Evolutionary conservation across 2,113 vertebrate genomes (phyloP), one percentile per base, ranked within the genome.

Genomic region (Oceanites oceanicus): DNA sequence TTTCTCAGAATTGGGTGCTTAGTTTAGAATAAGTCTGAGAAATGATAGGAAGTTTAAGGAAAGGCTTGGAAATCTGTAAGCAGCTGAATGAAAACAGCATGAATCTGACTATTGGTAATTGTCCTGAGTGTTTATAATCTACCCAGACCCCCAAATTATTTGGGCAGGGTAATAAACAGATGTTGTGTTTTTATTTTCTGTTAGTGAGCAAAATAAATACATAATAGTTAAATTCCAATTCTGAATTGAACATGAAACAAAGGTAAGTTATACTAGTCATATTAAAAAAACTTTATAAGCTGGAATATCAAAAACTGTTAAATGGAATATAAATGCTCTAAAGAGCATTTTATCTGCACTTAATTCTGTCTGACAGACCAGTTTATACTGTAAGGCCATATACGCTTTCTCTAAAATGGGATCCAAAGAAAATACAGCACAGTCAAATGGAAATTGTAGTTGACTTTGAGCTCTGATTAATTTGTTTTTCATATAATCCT

Each of bases 401-500:
- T 73, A 84, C 0, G 2, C 85, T 49, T 90, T 86, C 88, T 88
- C 61, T 94, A 72, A 94, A 78, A 82, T 13, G 53, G 38, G 45
- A 74, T 97, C 86, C 84, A 93, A 79, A 89, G 96, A 96, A 94
- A 96, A 94, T 78, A 92, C 13, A 44, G n/a, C 45, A 38, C 55
- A 75, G 88, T 77, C 91, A 96, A 77, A 72, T 92, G 88, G 83
- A 91, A 95, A 92, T 30, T 87, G 21, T 85, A 84, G 49, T 81
- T 95, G 91, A 92, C 89, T 97, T 96, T 95, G 91, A 96, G 93
- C 83, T 96, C 94, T 86, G 95, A 96, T 97, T 94, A 96, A 97
- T 95, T 95, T 93, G 90, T 94, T 97, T 95, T 96, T 95, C 71
- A 44, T 88, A 78, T 42, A 83, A 62, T 92, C 76, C 78, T 80